Percentiles rank a stretch among this genome's conserved stretches.
phyloP scores from a whole-genome alignment of 1,140 invertebrate genomes.

The Drosophila lacertosa region DNA sequence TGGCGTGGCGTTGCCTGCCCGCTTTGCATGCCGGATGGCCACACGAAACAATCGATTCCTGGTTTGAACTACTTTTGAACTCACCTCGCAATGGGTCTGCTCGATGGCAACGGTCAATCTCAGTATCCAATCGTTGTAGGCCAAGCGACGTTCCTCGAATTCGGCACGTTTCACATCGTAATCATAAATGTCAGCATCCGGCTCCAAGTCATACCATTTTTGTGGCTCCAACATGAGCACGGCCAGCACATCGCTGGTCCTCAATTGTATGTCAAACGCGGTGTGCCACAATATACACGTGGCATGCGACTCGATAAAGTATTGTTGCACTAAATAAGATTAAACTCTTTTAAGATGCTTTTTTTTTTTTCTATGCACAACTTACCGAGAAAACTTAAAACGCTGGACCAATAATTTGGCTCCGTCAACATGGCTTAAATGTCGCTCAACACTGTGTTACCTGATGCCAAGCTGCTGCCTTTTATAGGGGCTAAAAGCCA shows the following conservation, averaged over 20 bases:
- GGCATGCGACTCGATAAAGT: slow-evolving; percentile 47
- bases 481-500: slow-evolving; percentile 15
- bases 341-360: no score
- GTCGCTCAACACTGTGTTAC: background rate
- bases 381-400: slow-evolving; percentile 68
- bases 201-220: slow-evolving; percentile 22
- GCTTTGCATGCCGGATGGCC: slow-evolving; percentile 45
- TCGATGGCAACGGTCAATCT: slow-evolving; percentile 62
- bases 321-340: slow-evolving; percentile 53
- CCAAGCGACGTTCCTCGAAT: slow-evolving; percentile 24
- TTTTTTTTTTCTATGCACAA: background rate
- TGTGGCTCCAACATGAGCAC: slow-evolving; percentile 50
- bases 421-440: slow-evolving; percentile 18
- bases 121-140: slow-evolving; percentile 51
- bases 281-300: slow-evolving; percentile 70
- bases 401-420: slow-evolving; percentile 53
- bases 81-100: slow-evolving; percentile 69
- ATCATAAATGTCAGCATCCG: slow-evolving; percentile 39
- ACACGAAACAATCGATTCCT: slow-evolving; percentile 43
- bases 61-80: slow-evolving; percentile 12
- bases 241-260: slow-evolving; percentile 7
- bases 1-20: slow-evolving; percentile 16
- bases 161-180: slow-evolving; percentile 38
- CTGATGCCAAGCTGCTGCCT: background rate
- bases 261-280: slow-evolving; percentile 46